phyloP scores from a whole-genome alignment of 2,113 vertebrate species.

The Rhea americana region DNA sequence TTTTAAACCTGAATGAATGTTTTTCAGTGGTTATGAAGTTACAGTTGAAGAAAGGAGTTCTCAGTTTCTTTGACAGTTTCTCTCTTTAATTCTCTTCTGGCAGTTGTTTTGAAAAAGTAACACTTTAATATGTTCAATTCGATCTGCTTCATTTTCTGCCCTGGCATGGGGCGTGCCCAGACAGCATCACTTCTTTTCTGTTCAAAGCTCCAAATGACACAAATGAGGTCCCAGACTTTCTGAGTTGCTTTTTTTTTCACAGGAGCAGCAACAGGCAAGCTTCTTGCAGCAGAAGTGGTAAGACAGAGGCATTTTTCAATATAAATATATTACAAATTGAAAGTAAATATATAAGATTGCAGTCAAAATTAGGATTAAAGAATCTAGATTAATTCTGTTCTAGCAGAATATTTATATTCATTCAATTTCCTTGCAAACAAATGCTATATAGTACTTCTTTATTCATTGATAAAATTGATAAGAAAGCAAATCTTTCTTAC shows the following conservation, averaged over 20 bases:
- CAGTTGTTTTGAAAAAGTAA: background rate
- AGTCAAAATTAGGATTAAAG: background rate
- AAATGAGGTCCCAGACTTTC: background rate
- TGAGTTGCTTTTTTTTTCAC: background rate
- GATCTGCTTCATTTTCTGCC: background rate
- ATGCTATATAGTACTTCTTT: background rate
- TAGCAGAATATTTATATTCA: background rate
- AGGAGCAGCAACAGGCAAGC: background rate
- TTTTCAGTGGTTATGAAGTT: conserved; percentile 24
- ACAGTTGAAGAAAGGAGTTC: background rate
- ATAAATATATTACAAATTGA: background rate
- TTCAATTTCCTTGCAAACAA: background rate
- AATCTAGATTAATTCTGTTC: background rate
- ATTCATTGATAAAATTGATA: background rate
- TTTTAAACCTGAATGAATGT: background rate
- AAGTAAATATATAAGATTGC: background rate
- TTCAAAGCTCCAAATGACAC: background rate
- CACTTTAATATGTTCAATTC: background rate
- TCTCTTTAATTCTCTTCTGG: background rate
- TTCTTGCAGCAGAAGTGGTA: background rate
- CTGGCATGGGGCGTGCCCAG: background rate
- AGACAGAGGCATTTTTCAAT: background rate
- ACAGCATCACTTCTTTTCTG: background rate
- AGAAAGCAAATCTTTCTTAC: background rate
- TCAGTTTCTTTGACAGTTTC: background rate